phyloP scores from a whole-genome alignment of 92 coral and sea anemone genomes.

The Phenganax stokvisi region DNA sequence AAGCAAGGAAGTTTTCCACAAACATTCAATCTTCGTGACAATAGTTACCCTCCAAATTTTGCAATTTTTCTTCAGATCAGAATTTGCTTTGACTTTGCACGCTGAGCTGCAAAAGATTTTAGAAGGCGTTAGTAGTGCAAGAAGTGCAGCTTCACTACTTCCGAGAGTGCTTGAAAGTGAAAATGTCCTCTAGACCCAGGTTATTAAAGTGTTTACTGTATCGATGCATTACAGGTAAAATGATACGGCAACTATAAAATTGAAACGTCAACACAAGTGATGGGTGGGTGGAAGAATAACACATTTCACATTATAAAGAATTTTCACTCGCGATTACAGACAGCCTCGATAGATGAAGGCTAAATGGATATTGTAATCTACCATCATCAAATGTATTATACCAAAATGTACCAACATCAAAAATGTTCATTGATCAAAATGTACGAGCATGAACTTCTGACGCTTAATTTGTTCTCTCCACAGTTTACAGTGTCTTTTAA shows the following conservation, averaged over 20 bases:
- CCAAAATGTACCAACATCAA: too few relatives aligned
- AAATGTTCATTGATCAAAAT: too few relatives aligned
- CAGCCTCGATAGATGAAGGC: too few relatives aligned
- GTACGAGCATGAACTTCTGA: too few relatives aligned
- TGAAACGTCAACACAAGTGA: slow-evolving; percentile 13
- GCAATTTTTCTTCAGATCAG: neutral
- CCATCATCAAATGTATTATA: too few relatives aligned
- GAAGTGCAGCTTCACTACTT: neutral
- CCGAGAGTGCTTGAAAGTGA: too few relatives aligned
- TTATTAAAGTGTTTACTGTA: neutral
- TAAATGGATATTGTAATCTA: too few relatives aligned
- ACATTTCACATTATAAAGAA: neutral
- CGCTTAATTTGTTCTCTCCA: too few relatives aligned
- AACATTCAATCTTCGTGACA: too few relatives aligned
- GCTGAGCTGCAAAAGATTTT: neutral
- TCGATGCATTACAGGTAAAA: slow-evolving; percentile 15
- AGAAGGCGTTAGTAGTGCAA: neutral
- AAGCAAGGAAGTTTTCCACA: too few relatives aligned
- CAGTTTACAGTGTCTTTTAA: too few relatives aligned
- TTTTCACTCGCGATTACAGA: too few relatives aligned
- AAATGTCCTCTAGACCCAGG: neutral
- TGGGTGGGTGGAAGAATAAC: neutral
- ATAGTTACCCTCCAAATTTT: neutral
- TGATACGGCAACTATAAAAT: neutral
- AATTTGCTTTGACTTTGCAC: neutral